Percentiles rank a stretch among this genome's conserved stretches.
phyloP scores from a whole-genome alignment of 1,140 invertebrate species.

The Ooceraea biroi region DNA sequence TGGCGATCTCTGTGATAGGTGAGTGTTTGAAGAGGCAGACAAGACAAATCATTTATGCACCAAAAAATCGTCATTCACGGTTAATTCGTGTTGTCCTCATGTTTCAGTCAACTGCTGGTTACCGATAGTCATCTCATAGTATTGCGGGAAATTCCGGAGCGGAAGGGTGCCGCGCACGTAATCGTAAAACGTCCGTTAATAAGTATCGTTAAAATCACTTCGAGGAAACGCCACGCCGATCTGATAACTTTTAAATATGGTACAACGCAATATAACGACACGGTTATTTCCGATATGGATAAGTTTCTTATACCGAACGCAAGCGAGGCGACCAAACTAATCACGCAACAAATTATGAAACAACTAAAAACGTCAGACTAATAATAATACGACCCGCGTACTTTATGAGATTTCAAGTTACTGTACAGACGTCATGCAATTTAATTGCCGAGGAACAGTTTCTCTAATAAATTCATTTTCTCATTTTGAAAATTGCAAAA shows the following conservation, averaged over 20 bases:
- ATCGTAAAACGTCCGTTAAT: conserved; percentile 94
- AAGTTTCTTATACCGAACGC: conserved; percentile 96
- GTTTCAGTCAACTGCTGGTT: conserved; percentile 93
- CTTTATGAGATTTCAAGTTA: conserved; percentile 30
- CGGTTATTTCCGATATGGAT: conserved; percentile 94
- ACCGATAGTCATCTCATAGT: conserved; percentile 95
- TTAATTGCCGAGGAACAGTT: conserved; percentile 30
- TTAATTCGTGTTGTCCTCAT: conserved; percentile 35
- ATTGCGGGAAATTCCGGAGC: conserved; percentile 92
- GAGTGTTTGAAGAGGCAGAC: conserved; percentile 61
- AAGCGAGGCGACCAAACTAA: conserved; percentile 94
- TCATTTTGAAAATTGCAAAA: background rate
- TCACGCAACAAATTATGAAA: conserved; percentile 90
- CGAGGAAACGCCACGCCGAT: conserved; percentile 96
- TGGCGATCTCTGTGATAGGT: conserved; percentile 94
- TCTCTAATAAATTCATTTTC: conserved; percentile 24
- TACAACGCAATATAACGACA: conserved; percentile 90
- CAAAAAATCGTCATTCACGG: background rate
- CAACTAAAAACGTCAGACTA: conserved; percentile 84
- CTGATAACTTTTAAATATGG: conserved; percentile 98
- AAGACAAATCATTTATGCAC: background rate
- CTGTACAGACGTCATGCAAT: conserved; percentile 44
- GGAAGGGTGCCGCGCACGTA: conserved; percentile 92
- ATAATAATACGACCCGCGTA: conserved; percentile 37
- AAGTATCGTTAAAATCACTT: conserved; percentile 98